Evolutionary conservation across 2,888 invertebrate species (phyloP).

Genomic region (Clusia tigrina): DNA sequence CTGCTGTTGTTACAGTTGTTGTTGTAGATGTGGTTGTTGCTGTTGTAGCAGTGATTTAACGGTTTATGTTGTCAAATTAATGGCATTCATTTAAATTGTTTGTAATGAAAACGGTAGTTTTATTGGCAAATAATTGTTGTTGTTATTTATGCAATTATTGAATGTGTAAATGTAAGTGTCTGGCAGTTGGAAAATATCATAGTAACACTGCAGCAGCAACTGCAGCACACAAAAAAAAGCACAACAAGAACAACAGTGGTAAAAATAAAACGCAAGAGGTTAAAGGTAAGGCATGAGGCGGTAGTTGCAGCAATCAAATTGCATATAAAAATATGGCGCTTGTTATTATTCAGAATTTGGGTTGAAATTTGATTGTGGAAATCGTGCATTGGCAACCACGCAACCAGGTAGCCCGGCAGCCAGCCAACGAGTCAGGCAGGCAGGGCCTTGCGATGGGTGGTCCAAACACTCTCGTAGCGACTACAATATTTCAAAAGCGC

Average conservation of each 20-base stretch:
- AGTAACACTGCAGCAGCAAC: too few relatives aligned
- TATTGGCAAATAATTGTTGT: conserved; percentile 37
- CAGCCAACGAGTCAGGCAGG: neutral
- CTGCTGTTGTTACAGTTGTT: neutral
- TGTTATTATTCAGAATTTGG: too few relatives aligned
- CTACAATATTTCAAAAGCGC: neutral
- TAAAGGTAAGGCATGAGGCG: conserved; percentile 3
- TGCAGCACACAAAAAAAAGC: conserved; percentile 5
- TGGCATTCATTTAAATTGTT: conserved; percentile 58
- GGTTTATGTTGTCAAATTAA: conserved; percentile 50
- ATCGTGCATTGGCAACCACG: too few relatives aligned
- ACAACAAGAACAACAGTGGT: conserved; percentile 11
- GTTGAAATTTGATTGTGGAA: too few relatives aligned
- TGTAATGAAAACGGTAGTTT: conserved; percentile 51
- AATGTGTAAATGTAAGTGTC: too few relatives aligned
- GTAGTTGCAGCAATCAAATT: neutral
- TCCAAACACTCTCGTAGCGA: too few relatives aligned
- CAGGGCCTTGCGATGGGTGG: neutral
- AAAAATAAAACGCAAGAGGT: conserved; percentile 9
- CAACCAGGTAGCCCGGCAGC: too few relatives aligned
- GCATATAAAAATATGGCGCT: neutral
- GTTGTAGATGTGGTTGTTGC: neutral
- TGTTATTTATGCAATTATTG: conserved; percentile 2
- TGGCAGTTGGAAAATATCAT: too few relatives aligned
- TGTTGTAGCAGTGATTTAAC: conserved; percentile 2